Conservation (phyloP, 1,140 invertebrate genomes). For the Antheraea pernyi region DNA sequence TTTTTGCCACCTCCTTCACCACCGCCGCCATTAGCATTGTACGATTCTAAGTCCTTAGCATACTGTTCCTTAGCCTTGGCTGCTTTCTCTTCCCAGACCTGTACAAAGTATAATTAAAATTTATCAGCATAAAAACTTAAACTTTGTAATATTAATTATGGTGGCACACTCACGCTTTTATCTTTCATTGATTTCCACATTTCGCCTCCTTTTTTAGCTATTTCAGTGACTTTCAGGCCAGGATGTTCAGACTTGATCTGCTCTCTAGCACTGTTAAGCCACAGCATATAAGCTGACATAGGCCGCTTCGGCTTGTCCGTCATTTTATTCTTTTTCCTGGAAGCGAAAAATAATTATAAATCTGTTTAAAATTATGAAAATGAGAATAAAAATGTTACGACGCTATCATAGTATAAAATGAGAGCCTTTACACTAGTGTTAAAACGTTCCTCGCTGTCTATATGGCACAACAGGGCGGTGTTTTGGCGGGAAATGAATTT, state of each 20-base stretch:
- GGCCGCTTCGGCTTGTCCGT: constrained; percentile 92
- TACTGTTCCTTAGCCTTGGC: constrained; percentile 93
- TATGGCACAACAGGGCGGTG: constrained; percentile 49
- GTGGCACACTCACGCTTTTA: constrained; percentile 83
- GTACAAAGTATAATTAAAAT: constrained; percentile 27
- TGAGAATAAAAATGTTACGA: constrained; percentile 48
- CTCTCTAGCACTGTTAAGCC: constrained; percentile 91
- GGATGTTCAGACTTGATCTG: constrained; percentile 90
- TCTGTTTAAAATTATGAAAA: constrained; percentile 31
- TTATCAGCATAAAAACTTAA: constrained; percentile 15
- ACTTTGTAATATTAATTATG: constrained; percentile 16
- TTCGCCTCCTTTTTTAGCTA: constrained; percentile 93
- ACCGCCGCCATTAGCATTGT: constrained; percentile 86
- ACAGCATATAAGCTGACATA: constrained; percentile 92
- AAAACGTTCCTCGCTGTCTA: constrained; percentile 43
- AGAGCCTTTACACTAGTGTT: constrained; percentile 18
- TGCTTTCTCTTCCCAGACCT: constrained; percentile 95
- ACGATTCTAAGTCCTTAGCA: constrained; percentile 92
- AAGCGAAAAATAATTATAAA: constrained; percentile 38
- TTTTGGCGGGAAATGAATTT: constrained; percentile 76
- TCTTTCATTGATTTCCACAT: constrained; percentile 90
- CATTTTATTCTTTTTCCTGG: constrained; percentile 84
- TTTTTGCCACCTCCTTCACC: constrained; percentile 75
- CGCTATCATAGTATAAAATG: constrained; percentile 35
- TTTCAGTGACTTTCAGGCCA: constrained; percentile 89